A percentile compares a stretch with the other conserved stretches of the same genome.
Conservation (phyloP, 1,140 invertebrate species). For the Drepana arcuata region DNA sequence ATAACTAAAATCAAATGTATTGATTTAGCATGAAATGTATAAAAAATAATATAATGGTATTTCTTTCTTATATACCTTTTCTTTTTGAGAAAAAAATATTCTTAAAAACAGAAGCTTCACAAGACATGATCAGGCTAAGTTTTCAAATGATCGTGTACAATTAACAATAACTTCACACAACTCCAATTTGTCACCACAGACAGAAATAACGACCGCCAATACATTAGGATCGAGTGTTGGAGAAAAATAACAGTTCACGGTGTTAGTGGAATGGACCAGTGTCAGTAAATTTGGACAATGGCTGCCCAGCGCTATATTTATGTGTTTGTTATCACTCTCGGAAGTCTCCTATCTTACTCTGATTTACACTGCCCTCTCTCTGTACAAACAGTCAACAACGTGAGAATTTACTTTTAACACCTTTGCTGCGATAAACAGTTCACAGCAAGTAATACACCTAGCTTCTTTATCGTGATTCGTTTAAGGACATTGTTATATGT, state of each 20-base stretch:
- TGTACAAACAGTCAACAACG: conserved; percentile 36
- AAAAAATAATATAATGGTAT: no score
- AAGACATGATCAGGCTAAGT: no score
- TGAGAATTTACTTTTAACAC: conserved; percentile 34
- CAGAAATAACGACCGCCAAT: no score
- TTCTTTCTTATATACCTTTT: no score
- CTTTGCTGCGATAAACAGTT: conserved; percentile 21
- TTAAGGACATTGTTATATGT: conserved; percentile 1
- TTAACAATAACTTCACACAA: no score
- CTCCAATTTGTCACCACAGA: no score
- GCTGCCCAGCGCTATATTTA: conserved; percentile 37
- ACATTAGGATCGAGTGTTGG: no score
- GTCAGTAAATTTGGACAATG: conserved; percentile 43
- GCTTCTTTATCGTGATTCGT: conserved; percentile 11
- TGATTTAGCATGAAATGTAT: no score
- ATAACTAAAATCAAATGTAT: no score
- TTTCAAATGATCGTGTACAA: no score
- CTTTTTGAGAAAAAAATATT: no score
- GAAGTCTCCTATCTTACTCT: conserved; percentile 37
- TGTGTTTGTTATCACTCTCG: conserved; percentile 49
- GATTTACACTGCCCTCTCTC: conserved; percentile 34
- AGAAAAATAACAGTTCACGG: conserved; percentile 2
- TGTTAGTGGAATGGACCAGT: conserved; percentile 24
- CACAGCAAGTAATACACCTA: conserved; percentile 14
- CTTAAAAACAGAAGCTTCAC: no score